These are phyloP conservation scores for Temnothorax nylanderi DNA, from an alignment of 1,140 invertebrate species.

Conservation along the genomic window DNA sequence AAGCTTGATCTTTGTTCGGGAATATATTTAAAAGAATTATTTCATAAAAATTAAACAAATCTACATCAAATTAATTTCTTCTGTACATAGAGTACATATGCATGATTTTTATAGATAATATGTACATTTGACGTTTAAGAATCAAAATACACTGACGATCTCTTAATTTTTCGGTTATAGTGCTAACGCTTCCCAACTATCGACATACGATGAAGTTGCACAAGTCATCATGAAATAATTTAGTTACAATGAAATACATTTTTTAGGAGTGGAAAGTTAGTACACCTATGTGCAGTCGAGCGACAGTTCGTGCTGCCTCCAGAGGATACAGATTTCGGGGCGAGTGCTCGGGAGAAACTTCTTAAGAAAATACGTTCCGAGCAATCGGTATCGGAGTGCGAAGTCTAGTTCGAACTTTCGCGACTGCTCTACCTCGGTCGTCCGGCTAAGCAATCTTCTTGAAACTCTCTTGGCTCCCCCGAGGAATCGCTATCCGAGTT, in stretches of 20 bases:
- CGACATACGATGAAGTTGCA: neutral
- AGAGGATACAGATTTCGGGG: constrained; percentile 71
- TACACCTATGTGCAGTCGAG: constrained; percentile 54
- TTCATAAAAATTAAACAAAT: neutral
- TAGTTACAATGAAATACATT: constrained; percentile 41
- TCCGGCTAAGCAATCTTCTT: constrained; percentile 73
- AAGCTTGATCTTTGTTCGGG: neutral
- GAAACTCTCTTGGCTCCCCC: constrained; percentile 69
- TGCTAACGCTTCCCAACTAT: neutral
- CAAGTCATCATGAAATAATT: constrained; percentile 54
- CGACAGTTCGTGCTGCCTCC: constrained; percentile 55
- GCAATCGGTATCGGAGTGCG: constrained; percentile 75
- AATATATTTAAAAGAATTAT: neutral
- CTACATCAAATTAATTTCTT: neutral
- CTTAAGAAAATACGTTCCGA: constrained; percentile 74
- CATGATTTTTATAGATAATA: neutral
- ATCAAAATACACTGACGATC: neutral
- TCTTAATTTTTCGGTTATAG: neutral
- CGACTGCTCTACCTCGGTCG: constrained; percentile 67
- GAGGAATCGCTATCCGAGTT: constrained; percentile 60
- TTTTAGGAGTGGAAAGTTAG: constrained; percentile 54
- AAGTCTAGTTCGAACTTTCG: constrained; percentile 74
- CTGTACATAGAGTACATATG: neutral
- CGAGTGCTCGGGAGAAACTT: constrained; percentile 68
- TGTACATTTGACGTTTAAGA: neutral